Percentiles rank a stretch among this genome's conserved stretches.
These are phyloP conservation scores for Acropora tenuis DNA, from an alignment of 64 coral and sea anemone species.

Conservation along the genomic window DNA sequence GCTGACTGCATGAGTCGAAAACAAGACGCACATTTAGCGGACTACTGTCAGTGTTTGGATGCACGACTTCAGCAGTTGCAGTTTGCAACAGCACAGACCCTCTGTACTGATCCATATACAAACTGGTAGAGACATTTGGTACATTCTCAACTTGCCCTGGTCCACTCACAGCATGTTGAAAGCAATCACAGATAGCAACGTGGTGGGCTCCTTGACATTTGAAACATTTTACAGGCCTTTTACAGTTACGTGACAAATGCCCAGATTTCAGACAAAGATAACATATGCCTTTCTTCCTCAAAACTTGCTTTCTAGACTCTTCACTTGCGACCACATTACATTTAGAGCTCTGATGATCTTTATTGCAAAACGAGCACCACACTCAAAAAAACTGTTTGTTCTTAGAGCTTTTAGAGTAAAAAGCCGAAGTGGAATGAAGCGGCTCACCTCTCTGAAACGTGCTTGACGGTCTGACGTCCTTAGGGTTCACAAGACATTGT, in stretches of 20 bases:
- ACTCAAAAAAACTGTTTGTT: neutral
- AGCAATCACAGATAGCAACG: neutral
- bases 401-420: conserved; percentile 20
- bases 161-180: neutral
- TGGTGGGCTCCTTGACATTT: conserved; percentile 13
- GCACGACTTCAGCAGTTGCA: neutral
- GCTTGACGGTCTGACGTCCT: conserved; percentile 15
- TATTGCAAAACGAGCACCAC: no score
- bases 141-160: neutral
- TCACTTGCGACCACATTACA: no score
- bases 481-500: neutral
- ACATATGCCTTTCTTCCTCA: no score
- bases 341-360: no score
- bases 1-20: conserved; percentile 50
- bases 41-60: conserved; percentile 24
- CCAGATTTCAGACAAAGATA: no score
- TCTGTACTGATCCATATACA: no score
- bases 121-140: no score
- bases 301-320: no score
- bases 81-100: no score
- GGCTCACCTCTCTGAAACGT: conserved; percentile 29
- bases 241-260: conserved; percentile 8
- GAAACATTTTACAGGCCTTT: neutral
- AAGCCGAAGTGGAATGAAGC: neutral
- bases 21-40: conserved; percentile 38